Evolutionary conservation across 2,113 vertebrate species (phyloP), one percentile per base, ranked within the genome.

Genomic region (Syngnathus typhle): DNA sequence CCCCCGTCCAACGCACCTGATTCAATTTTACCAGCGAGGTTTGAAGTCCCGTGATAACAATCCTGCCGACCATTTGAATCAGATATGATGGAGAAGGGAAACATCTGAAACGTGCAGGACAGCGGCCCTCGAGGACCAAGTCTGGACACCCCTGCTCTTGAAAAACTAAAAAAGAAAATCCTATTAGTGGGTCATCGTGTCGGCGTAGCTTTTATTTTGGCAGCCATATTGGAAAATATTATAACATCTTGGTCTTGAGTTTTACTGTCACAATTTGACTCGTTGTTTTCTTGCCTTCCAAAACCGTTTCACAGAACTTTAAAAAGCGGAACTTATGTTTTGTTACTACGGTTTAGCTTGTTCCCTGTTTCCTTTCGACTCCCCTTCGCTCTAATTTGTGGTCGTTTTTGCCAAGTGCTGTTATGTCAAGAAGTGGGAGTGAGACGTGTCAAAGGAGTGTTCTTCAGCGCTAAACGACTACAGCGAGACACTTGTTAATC

Each of bases 401-500:
- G 47, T 56, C 13, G 8, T 36, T 54, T 75, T 36, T 27, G 47
- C 19, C 52, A 56, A 23, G 39, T 51, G 56, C 36, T 69, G 36
- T 19, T 43, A 32, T 58, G 41, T 61, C 23, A 64, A 55, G n/a
- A 41, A 63, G n/a, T 39, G 7, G 15, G 43, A 63, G 21, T 63
- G 41, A 63, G 69, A 39, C 37, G 39, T 38, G 65, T 66, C 43
- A 62, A 58, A 60, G 3, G 18, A 69, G 41, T 43, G 55, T 43
- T 9, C 66, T 49, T 61, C 61, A 39, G 16, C 19, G 10, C 47
- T 61, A 27, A 64, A 43, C 39, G 19, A 46, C 66, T 27, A 71
- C 38, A 9, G 7, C 54, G 44, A 65, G 32, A 47, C 32, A 51
- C 36, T 32, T 55, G 65, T 68, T 39, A 76, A 65, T 65, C 64